A percentile compares a stretch with the other conserved stretches of the same genome.
Evolutionary conservation across 64 coral and sea anemone species (phyloP).

Genomic region (Acropora tenuis): DNA sequence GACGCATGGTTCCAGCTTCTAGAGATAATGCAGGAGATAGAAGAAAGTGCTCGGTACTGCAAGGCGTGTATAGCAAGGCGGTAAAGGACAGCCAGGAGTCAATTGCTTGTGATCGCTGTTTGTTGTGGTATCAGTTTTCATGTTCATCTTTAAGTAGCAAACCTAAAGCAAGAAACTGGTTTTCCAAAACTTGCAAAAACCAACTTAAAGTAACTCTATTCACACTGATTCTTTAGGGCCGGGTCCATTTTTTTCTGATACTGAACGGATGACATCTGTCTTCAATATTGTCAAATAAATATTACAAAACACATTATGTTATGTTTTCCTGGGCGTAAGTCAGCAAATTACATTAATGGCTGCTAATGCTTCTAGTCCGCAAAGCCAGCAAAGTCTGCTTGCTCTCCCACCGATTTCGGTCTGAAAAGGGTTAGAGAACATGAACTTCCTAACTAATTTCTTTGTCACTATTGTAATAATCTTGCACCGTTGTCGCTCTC

Average conservation of each 20-base stretch:
- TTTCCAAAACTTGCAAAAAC: neutral
- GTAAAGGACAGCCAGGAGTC: constrained; percentile 9
- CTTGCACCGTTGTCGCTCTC: no score
- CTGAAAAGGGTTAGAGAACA: neutral
- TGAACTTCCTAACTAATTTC: no score
- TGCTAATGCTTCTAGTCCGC: neutral
- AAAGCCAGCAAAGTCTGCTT: neutral
- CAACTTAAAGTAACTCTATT: constrained; percentile 12
- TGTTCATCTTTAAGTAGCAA: constrained; percentile 39
- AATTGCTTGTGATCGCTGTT: constrained; percentile 11
- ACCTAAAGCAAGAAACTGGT: constrained; percentile 44
- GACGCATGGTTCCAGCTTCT: constrained; percentile 9
- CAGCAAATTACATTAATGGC: neutral
- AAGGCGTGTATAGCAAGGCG: constrained; percentile 8
- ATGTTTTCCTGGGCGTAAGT: neutral
- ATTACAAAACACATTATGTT: neutral
- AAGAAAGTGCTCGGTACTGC: constrained; percentile 1
- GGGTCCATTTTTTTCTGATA: neutral
- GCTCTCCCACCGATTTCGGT: neutral
- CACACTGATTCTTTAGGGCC: neutral
- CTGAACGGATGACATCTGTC: neutral
- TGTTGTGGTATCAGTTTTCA: constrained; percentile 40
- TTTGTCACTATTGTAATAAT: no score
- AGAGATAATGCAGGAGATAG: constrained; percentile 16
- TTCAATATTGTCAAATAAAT: neutral